Base-by-base conservation (phyloP, 2,888 invertebrate genomes). In the Drosophila nigricruria region DNA sequence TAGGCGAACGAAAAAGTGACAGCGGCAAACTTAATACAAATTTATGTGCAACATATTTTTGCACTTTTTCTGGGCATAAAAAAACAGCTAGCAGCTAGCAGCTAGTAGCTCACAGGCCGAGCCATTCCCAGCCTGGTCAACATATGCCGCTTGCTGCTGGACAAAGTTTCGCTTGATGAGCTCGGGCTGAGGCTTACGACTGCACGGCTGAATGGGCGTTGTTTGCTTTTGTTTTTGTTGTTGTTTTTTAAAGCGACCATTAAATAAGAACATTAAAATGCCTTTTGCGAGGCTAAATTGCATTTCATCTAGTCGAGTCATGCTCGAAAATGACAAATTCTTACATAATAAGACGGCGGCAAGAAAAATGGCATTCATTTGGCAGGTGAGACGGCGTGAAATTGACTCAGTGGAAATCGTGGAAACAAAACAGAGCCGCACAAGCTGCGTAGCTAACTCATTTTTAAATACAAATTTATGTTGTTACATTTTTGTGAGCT, bases 401-500 rank as follows among this genome's bases (percentile, higher is more conserved):
- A 84, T 84, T 88, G 89, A 86, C 60, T 74, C 65, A 36, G 43
- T 50, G 54, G 20, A 14, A 54, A 45, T 30, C 34, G 52, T 27
- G 36, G 27, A 49, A 12, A 49, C 52, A 14, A 47, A 56, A 45
- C 23, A 36, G 27, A 45, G 32, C 45, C 16, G 25, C 38, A 50
- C 50, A 74, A 79, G 75, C 86, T 77, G 73, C 72, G 79, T 64
- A 73, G 79, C 89, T 83, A 85, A 88, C 89, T 88, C 90, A 91
- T 91, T 91, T 90, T 91, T 91, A 91, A 91, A 91, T 89, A 90
- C 89, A 88, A 91, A 91, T 91, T 91, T 90, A 91, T 91, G 89
- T 82, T 90, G 82, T 79, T 79, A 66, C 73, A 67, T 63, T 75
- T 72, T 64, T 73, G 77, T 54, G 68, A 38, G 73, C 49, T 32